phyloP scores from a whole-genome alignment of 2,797 vertebrate species.

The Tokudaia muenninki region DNA sequence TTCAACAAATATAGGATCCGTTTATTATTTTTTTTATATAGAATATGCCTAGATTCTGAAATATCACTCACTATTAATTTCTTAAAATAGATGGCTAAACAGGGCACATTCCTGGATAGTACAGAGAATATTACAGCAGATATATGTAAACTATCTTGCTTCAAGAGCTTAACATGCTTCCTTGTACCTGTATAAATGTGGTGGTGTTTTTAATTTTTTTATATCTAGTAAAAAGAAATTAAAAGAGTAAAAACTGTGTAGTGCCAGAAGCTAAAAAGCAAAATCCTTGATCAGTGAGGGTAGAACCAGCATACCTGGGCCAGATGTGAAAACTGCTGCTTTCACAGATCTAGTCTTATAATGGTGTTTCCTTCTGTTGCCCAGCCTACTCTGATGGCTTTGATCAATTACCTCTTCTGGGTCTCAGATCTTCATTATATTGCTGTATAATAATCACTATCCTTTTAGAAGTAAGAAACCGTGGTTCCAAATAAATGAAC shows the following conservation, averaged over 20 bases:
- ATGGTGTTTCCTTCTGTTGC: background rate
- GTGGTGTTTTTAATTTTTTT: conserved; percentile 39
- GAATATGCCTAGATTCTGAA: conserved; percentile 69
- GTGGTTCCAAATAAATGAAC: background rate
- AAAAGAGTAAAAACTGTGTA: conserved; percentile 34
- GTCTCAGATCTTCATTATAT: background rate
- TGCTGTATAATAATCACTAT: background rate
- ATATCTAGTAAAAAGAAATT: conserved; percentile 33
- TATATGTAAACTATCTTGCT: conserved; percentile 17
- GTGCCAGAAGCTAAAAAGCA: background rate
- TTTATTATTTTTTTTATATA: background rate
- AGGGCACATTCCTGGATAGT: background rate
- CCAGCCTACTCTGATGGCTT: background rate
- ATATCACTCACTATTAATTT: conserved; percentile 70
- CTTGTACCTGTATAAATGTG: background rate
- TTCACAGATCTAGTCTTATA: background rate
- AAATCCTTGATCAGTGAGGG: background rate
- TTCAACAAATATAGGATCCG: conserved; percentile 64
- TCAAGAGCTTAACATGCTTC: conserved; percentile 38
- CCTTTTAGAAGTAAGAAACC: background rate
- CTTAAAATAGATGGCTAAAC: conserved; percentile 64
- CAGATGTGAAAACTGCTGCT: background rate
- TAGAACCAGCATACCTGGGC: background rate
- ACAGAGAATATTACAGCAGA: background rate
- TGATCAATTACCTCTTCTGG: background rate